Evolutionary conservation across 2,797 vertebrate species (phyloP).

Genomic region (Spatula versicolor): DNA sequence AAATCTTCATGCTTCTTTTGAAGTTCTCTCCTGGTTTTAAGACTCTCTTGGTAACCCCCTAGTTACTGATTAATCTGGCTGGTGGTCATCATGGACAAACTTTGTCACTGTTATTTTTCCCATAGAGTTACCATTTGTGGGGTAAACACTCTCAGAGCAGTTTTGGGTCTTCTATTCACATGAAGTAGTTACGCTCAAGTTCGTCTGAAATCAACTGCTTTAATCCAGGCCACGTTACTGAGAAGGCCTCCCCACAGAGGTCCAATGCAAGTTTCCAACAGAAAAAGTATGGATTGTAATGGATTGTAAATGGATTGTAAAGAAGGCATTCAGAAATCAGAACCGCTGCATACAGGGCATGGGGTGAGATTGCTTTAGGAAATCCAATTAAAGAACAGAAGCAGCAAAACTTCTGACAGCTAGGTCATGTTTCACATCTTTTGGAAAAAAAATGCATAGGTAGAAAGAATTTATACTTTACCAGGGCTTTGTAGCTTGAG

Average conservation of each 20-base stretch:
- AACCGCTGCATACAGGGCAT: not conserved
- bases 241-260: not conserved
- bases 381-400: not conserved
- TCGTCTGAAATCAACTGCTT: not conserved
- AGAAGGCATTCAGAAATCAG: not conserved
- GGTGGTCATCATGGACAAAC: not conserved
- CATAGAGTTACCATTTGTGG: not conserved
- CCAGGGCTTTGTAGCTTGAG: not conserved
- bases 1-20: not conserved
- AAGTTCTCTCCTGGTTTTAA: not conserved
- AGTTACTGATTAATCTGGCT: not conserved
- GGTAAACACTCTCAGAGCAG: not conserved
- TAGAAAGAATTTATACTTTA: not conserved
- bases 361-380: not conserved
- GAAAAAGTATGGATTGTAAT: not conserved
- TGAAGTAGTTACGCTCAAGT: not conserved
- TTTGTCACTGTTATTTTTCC: not conserved
- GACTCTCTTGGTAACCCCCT: not conserved
- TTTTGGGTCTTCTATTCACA: not conserved
- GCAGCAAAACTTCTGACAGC: not conserved
- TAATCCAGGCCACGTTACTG: not conserved
- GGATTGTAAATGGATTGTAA: not conserved
- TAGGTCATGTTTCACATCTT: rapidly evolving
- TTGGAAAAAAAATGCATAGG: not conserved
- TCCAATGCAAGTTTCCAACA: not conserved